phyloP scores from a whole-genome alignment of 2,888 invertebrate genomes.

The Emesis furor region DNA sequence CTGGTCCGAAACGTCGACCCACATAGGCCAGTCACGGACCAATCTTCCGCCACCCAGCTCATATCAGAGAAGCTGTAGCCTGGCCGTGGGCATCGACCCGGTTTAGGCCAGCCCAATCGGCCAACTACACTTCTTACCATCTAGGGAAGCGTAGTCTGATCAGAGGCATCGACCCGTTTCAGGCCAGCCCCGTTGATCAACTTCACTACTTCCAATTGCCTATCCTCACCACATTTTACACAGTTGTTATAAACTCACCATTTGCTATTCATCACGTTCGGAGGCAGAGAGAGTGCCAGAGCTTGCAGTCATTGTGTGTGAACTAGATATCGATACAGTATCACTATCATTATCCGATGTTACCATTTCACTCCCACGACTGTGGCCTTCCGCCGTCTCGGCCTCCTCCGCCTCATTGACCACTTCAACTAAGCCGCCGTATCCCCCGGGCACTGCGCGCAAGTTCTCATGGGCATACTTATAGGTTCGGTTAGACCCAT shows the following conservation, averaged over 20 bases:
- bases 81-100: constrained; percentile 22
- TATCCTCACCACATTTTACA: background rate
- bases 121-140: background rate
- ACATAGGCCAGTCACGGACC: constrained; percentile 24
- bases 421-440: background rate
- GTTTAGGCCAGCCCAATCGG: background rate
- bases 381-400: background rate
- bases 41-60: background rate
- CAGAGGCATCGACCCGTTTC: background rate
- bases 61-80: constrained; percentile 5
- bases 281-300: constrained; percentile 29
- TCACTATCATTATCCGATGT: constrained; percentile 23
- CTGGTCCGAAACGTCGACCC: constrained; percentile 26
- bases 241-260: background rate
- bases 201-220: background rate
- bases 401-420: background rate
- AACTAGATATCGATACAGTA: constrained; percentile 1
- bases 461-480: constrained; percentile 64
- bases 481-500: constrained; percentile 45
- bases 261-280: background rate
- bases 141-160: background rate
- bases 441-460: constrained; percentile 50
- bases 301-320: constrained; percentile 9
- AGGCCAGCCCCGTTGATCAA: background rate
- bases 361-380: background rate